Percentiles rank a stretch among this genome's conserved stretches.
These are phyloP conservation scores for Bovichtus variegatus DNA, from an alignment of 2,797 vertebrate genomes.

Conservation along the genomic window DNA sequence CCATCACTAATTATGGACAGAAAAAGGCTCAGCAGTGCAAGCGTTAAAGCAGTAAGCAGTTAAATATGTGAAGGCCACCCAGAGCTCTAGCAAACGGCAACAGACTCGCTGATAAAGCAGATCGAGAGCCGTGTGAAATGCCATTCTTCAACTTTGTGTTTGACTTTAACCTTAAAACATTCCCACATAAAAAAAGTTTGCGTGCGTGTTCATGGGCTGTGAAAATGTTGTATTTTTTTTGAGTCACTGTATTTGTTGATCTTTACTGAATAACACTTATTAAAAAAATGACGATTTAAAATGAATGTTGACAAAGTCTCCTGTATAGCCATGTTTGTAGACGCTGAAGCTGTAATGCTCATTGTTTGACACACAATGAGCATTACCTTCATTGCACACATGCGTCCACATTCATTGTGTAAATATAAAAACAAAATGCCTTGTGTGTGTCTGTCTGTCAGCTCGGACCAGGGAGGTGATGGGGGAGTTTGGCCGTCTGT, in stretches of 20 bases:
- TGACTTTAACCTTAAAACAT: slow-evolving; percentile 54
- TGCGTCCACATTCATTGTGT: background rate
- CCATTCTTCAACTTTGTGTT: slow-evolving; percentile 27
- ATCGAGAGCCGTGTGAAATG: slow-evolving; percentile 41
- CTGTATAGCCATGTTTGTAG: background rate
- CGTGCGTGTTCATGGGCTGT: too few species aligned
- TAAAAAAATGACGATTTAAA: background rate
- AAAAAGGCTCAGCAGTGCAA: background rate
- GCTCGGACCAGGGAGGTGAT: slow-evolving; percentile 88
- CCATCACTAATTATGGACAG: background rate
- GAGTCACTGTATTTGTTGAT: background rate
- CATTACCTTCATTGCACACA: background rate
- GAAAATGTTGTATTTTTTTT: background rate
- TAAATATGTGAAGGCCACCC: slow-evolving; percentile 42
- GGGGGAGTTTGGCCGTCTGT: slow-evolving; percentile 87
- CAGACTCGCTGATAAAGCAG: slow-evolving; percentile 49
- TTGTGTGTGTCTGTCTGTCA: slow-evolving; percentile 61
- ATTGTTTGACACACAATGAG: background rate
- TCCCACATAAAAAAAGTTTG: too few species aligned
- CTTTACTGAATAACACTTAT: background rate
- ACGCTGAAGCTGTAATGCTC: background rate
- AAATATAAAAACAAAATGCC: background rate
- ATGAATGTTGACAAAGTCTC: background rate
- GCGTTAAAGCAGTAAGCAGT: background rate
- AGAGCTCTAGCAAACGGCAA: slow-evolving; percentile 37